Evolutionary conservation across 1,140 invertebrate genomes (phyloP), one percentile per base, ranked within the genome.

Genomic region (Oppia nitens): DNA sequence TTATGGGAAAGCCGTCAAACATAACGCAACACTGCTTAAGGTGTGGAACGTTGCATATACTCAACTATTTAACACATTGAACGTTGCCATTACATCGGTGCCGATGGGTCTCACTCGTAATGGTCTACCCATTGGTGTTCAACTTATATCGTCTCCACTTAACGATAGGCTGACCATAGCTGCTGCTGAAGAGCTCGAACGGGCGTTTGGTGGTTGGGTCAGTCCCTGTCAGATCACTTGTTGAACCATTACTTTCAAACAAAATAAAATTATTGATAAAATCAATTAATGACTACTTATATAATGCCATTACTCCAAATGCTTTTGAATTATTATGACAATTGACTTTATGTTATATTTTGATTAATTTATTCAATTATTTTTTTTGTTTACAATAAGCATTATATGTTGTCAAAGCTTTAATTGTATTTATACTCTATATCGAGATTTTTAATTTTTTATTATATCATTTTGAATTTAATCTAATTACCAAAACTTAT

Each of bases 11-110:
- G 88, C 91, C 0, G 82, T 81, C 4, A 87, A 88, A 68, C 91
- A 96, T 73, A 81, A 84, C 67, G 78, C 83, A 50, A 77, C 84
- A 24, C 76, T 87, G 62, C 71, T 87, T 1, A 79, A 83, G 57
- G 81, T 86, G 1, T 85, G 79, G 66, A 92, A 94, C 72, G 92
- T 92, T 72, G 77, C 79, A 4, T 91, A 94, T 69, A 91, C 85
- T 1, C 50, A 57, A 14, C 3, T 64, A 2, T 73, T 74, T 50
- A 76, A 75, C 67, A 66, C 69, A 23, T 61, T 76, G 45, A 71
- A 69, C 2, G 63, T 74, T 11, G 74, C 75, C 0, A 70, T 71
- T 0, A 75, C 73, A 3, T 25, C 49, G n/a, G 67, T 69, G 50
- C 75, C 74, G 6, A 55, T 75, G 20, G 74, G 73, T 17, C 61